Evolutionary conservation across 2,113 vertebrate genomes (phyloP).

Genomic region (human (Homo sapiens)): GRCh38 chr3:46812501-46813000

Average conservation of each 20-base stretch:
- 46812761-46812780: background rate
- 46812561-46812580: background rate
- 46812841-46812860: background rate
- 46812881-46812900: background rate
- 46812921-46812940: background rate
- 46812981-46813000: no score
- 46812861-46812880: background rate
- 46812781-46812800: background rate
- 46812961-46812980: background rate
- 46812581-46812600: background rate
- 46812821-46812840: background rate
- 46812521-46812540: background rate
- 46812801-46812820: background rate
- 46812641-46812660: background rate
- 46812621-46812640: background rate
- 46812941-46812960: background rate
- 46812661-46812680: background rate
- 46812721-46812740: background rate
- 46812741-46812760: background rate
- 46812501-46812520: background rate
- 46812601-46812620: no score
- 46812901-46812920: background rate
- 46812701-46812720: background rate
- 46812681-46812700: background rate
- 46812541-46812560: background rate